Conservation (phyloP, 2,797 vertebrate species). For the Rallus crepitans region DNA sequence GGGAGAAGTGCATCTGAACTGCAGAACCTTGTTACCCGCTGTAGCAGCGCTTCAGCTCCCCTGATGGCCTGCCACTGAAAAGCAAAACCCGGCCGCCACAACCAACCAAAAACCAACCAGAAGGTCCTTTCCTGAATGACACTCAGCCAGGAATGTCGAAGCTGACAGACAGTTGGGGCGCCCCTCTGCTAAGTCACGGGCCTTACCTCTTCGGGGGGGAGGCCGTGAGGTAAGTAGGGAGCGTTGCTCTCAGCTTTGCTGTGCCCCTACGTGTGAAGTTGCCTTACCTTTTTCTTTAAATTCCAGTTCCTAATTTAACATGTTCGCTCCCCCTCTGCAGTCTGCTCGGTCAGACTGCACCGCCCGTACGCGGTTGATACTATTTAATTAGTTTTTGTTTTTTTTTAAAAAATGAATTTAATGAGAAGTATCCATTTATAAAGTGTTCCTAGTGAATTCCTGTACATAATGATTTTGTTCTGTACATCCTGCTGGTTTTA, state of each 20-base stretch:
- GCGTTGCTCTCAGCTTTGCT: not conserved
- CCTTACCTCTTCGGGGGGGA: not conserved
- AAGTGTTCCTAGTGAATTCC: slow-evolving; percentile 29
- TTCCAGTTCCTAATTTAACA: not conserved
- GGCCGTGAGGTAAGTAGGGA: not conserved
- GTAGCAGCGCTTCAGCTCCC: not conserved
- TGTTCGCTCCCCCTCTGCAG: not conserved
- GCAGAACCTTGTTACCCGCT: not conserved
- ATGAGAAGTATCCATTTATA: not conserved
- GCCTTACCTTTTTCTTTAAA: slow-evolving; percentile 25
- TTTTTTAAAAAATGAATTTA: not conserved
- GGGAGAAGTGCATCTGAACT: not conserved
- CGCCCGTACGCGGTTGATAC: not conserved
- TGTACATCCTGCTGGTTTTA: slow-evolving; percentile 66
- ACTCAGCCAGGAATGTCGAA: not conserved
- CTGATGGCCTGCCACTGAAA: not conserved
- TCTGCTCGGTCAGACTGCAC: not conserved
- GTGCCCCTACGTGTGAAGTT: not conserved
- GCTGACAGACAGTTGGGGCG: not conserved
- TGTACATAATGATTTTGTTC: slow-evolving; percentile 53
- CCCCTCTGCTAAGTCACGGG: not conserved
- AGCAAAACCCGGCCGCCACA: not conserved
- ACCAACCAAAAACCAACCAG: not conserved
- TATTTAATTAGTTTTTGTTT: not conserved
- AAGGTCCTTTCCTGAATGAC: not conserved